Conservation (phyloP, 2,888 invertebrate genomes). For the Willowsia nigromaculata region DNA sequence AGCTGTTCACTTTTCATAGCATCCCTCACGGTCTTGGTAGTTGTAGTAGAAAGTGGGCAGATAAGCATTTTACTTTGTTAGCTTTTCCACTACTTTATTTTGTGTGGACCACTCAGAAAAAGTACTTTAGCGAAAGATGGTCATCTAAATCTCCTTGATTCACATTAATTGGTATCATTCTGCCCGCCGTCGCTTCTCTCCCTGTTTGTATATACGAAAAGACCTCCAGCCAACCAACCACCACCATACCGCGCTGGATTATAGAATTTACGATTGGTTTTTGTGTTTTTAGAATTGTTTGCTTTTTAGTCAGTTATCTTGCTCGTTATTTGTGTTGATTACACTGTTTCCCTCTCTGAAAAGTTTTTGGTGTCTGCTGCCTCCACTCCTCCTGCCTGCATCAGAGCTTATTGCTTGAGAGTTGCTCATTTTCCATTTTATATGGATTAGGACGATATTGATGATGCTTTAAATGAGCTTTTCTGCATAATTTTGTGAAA, state of each 20-base stretch:
- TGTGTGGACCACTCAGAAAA: slow-evolving; percentile 23
- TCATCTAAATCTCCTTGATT: slow-evolving; percentile 67
- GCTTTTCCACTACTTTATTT: neutral
- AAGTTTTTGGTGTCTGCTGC: slow-evolving; percentile 22
- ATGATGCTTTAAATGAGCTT: slow-evolving; percentile 59
- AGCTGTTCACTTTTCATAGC: slow-evolving; percentile 19
- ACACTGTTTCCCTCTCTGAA: slow-evolving; percentile 29
- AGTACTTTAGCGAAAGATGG: slow-evolving; percentile 41
- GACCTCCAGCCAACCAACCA: neutral
- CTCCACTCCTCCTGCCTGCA: no score
- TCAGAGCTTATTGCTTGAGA: slow-evolving; percentile 18
- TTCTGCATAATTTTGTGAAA: slow-evolving; percentile 53
- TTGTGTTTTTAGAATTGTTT: slow-evolving; percentile 41
- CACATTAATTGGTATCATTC: slow-evolving; percentile 64
- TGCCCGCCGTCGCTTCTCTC: slow-evolving; percentile 3
- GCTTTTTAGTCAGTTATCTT: slow-evolving; percentile 50
- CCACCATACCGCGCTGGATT: slow-evolving; percentile 30
- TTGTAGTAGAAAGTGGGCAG: neutral
- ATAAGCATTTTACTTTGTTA: neutral
- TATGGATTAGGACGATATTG: slow-evolving; percentile 50
- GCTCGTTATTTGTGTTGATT: slow-evolving; percentile 51
- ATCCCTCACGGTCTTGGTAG: neutral
- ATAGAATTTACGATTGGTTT: slow-evolving; percentile 53
- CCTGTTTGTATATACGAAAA: neutral
- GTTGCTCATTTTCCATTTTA: slow-evolving; percentile 42